Evolutionary conservation across 1,140 invertebrate genomes (phyloP).

Genomic region (Procambarus virginalis): DNA sequence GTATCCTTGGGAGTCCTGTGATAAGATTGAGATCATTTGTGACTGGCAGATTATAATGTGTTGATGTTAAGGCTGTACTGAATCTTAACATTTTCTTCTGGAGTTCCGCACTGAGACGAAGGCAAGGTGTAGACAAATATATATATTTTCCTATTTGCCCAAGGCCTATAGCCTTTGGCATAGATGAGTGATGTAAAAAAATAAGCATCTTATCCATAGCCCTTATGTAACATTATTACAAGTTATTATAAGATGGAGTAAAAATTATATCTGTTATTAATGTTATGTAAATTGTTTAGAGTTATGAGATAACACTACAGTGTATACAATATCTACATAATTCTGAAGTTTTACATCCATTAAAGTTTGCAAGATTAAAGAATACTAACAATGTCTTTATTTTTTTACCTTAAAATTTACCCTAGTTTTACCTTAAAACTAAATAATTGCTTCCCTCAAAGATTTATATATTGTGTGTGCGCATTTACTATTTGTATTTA

Average conservation of each 20-base stretch:
- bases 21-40: no score
- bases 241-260: not conserved
- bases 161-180: not conserved
- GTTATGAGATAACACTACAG: not conserved
- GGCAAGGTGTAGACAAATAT: not conserved
- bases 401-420: not conserved
- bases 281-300: not conserved
- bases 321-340: conserved; percentile 1
- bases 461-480: no score
- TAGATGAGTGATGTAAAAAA: not conserved
- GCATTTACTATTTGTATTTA: no score
- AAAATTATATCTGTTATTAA: not conserved
- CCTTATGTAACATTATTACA: not conserved
- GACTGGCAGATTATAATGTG: no score
- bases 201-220: not conserved
- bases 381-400: conserved; percentile 24
- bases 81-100: no score
- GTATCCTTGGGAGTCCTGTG: no score
- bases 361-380: conserved; percentile 51
- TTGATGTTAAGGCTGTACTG: no score
- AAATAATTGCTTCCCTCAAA: no score
- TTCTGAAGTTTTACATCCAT: conserved; percentile 8
- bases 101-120: no score
- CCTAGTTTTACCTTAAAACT: no score
- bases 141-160: conserved; percentile 1